Evolutionary conservation across 1,140 invertebrate genomes (phyloP).

Genomic region (Cyclargus thomasi): DNA sequence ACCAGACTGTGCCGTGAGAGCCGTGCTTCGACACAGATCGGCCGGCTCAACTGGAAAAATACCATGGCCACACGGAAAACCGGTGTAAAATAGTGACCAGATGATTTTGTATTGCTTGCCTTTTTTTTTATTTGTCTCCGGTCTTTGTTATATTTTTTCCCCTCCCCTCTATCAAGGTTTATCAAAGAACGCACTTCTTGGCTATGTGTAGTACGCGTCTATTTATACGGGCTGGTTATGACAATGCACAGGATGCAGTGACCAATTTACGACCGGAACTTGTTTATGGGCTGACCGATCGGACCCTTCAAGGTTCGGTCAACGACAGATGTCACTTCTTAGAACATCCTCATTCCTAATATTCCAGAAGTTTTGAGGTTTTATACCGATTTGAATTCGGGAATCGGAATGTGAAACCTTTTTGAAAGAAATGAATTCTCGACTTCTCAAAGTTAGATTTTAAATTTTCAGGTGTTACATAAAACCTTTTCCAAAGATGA

Average conservation of each 20-base stretch:
- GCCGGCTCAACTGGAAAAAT: too few relatives aligned
- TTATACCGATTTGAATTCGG: too few relatives aligned
- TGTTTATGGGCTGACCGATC: conserved; percentile 43
- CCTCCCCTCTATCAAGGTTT: conserved; percentile 6
- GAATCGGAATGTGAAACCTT: too few relatives aligned
- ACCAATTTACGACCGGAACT: conserved; percentile 48
- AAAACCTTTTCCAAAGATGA: too few relatives aligned
- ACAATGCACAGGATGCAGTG: conserved; percentile 45
- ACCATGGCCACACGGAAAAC: too few relatives aligned
- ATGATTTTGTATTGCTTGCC: too few relatives aligned
- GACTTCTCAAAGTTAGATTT: too few relatives aligned
- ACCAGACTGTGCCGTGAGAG: too few relatives aligned
- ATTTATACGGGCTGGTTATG: conserved; percentile 36
- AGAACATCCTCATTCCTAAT: background rate
- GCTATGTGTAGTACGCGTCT: conserved; percentile 13
- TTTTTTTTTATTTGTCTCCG: background rate
- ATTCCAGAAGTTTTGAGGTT: background rate
- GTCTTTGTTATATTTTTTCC: background rate
- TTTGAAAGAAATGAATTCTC: too few relatives aligned
- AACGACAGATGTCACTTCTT: conserved; percentile 22
- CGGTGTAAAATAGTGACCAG: too few relatives aligned
- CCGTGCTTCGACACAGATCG: too few relatives aligned
- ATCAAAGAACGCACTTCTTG: background rate
- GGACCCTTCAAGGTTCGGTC: conserved; percentile 29
- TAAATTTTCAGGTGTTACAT: too few relatives aligned